Evolutionary conservation across 2,888 invertebrate genomes (phyloP), one percentile per base, ranked within the genome.

Genomic region (Dasypogon diadema): DNA sequence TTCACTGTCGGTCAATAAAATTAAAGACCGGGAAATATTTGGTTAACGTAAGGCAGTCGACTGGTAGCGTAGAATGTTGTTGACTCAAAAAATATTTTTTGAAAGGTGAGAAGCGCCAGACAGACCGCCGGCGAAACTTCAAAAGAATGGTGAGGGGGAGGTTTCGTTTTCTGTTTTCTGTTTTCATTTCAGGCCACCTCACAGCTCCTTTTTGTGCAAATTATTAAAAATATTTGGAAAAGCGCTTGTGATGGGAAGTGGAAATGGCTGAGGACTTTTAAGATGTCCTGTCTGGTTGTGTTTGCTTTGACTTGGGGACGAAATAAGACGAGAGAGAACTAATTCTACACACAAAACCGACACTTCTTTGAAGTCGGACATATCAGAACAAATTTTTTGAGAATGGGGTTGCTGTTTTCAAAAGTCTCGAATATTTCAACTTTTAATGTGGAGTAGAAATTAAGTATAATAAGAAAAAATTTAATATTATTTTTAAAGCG

Each of bases 1-100:
- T 21, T 24, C 22, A 24, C n/a, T 37, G 37, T 24, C 48, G 48
- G 65, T 68, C 65, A 68, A 68, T 68, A 68, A 68, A 68, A 68
- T 68, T 68, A 68, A 68, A 68, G 65, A 68, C 46, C 3, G 21
- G 48, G 26, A 48, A 68, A 48, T 68, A 48, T 68, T 68, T 68
- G 26, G 24, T 68, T 68, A 48, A 24, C 46, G 65, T 48, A 48
- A 68, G n/a, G n/a, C n/a, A n/a, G n/a, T n/a, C n/a, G n/a, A n/a
- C n/a, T 42, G 2, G 42, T 42, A 12, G 8, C 42, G 26, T n/a
- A 2, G 22, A 18, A 30, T 60, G 18, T 60, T 60, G 37, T 60
- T 60, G 60, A 60, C 60, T 60, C 10, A 60, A 60, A 37, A 60
- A n/a, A n/a, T n/a, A 37, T 37, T 60, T 60, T 5, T 37, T 60